Evolutionary conservation across 2,113 vertebrate genomes (phyloP).

Genomic region (Hoplias malabaricus): DNA sequence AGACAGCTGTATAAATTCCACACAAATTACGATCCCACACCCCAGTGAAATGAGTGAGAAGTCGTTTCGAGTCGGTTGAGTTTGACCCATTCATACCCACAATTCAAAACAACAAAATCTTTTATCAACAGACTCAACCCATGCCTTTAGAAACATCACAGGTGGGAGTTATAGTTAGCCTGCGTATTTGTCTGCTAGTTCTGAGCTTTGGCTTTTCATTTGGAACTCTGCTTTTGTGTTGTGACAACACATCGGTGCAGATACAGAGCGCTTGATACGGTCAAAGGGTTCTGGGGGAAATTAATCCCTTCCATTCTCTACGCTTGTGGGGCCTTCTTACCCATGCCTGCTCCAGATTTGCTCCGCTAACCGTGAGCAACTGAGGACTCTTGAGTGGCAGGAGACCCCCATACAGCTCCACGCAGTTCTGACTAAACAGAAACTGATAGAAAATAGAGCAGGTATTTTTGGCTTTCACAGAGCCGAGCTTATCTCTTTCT

Average conservation of each 20-base stretch:
- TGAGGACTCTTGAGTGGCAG: not conserved
- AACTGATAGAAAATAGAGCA: not conserved
- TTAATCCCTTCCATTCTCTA: not conserved
- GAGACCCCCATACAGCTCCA: not conserved
- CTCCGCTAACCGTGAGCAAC: not conserved
- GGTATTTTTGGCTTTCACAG: not conserved
- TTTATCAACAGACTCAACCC: too few species aligned
- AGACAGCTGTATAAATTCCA: too few species aligned
- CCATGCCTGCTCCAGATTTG: not conserved
- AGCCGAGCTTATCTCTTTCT: not conserved
- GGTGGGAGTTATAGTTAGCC: not conserved
- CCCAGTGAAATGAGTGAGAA: too few species aligned
- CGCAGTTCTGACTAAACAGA: too few species aligned
- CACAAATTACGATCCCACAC: too few species aligned
- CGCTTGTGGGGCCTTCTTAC: not conserved
- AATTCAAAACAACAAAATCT: too few species aligned
- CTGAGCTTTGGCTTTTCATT: not conserved
- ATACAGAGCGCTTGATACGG: not conserved
- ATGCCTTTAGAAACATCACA: not conserved
- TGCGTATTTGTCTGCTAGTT: not conserved
- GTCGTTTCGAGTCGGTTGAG: too few species aligned
- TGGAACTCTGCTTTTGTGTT: not conserved
- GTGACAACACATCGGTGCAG: not conserved
- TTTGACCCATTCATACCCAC: too few species aligned
- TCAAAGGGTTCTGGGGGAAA: not conserved